Percentiles rank a stretch among this genome's conserved stretches.
These are phyloP conservation scores for Anomalospiza imberbis DNA, from an alignment of 2,797 vertebrate species.

Conservation along the genomic window DNA sequence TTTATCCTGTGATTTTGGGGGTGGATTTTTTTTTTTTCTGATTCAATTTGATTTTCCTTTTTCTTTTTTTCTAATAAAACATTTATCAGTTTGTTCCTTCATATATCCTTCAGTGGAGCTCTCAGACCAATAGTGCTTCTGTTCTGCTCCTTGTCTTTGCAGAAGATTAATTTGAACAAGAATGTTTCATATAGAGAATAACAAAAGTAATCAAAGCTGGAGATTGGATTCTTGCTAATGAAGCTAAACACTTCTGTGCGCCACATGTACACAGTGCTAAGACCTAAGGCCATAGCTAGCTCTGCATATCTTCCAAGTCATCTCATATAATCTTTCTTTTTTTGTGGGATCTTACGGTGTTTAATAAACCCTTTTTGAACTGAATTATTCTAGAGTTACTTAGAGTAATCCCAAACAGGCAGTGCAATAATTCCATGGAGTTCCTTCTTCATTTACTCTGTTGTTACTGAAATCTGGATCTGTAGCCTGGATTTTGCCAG, in stretches of 20 bases:
- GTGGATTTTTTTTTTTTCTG: not conserved
- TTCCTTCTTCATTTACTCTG: not conserved
- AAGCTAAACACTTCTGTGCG: not conserved
- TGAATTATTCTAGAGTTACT: not conserved
- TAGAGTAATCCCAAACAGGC: not conserved
- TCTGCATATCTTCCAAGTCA: not conserved
- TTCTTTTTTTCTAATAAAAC: constrained; percentile 35
- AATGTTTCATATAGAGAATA: not conserved
- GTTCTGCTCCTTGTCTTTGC: not conserved
- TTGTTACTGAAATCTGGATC: not conserved
- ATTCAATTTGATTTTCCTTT: constrained; percentile 4
- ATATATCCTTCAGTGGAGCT: constrained; percentile 7
- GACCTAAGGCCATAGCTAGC: not conserved
- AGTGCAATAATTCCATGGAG: not conserved
- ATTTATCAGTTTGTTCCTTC: constrained; percentile 20
- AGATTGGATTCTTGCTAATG: not conserved
- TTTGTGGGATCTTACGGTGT: not conserved
- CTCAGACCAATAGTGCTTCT: not conserved
- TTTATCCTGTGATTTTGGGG: constrained; percentile 47
- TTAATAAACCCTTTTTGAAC: not conserved
- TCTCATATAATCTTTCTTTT: not conserved
- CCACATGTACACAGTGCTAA: not conserved
- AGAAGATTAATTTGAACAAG: not conserved
- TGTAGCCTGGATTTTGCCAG: not conserved
- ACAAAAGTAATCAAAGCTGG: not conserved